These are phyloP conservation scores for Dermochelys coriacea DNA, from an alignment of 2,797 vertebrate genomes.

Conservation along the genomic window DNA sequence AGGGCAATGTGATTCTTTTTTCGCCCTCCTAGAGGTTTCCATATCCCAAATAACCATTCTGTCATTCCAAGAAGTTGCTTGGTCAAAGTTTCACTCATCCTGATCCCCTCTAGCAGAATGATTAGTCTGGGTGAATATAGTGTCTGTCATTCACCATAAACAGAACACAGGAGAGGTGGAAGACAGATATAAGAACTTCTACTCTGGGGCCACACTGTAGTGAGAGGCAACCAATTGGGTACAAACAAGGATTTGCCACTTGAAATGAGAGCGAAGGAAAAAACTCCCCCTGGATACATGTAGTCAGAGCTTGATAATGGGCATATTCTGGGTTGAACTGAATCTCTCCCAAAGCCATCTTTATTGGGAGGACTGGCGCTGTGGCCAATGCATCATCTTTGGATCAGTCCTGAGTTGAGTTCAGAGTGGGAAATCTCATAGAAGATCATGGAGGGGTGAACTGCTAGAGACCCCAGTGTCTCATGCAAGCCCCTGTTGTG, in stretches of 20 bases:
- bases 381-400: neutral
- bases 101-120: neutral
- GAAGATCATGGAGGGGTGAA: neutral
- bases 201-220: neutral
- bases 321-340: neutral
- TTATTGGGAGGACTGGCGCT: neutral
- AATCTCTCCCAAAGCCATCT: conserved; percentile 29
- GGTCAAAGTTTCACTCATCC: neutral
- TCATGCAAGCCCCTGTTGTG: neutral
- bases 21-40: neutral
- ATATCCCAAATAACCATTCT: neutral
- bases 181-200: conserved; percentile 34
- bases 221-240: neutral
- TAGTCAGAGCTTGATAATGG: neutral
- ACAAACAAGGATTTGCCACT: neutral
- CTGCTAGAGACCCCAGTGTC: neutral
- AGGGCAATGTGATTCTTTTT: neutral
- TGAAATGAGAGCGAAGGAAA: conserved; percentile 7
- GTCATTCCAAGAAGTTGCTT: neutral
- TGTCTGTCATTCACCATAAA: neutral
- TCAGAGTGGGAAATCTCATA: neutral
- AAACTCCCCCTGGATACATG: neutral
- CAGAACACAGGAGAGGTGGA: neutral
- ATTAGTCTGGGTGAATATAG: conserved; percentile 26
- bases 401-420: neutral